Base-by-base conservation (phyloP, 1,140 invertebrate genomes). In the Papilio dardanus region DNA sequence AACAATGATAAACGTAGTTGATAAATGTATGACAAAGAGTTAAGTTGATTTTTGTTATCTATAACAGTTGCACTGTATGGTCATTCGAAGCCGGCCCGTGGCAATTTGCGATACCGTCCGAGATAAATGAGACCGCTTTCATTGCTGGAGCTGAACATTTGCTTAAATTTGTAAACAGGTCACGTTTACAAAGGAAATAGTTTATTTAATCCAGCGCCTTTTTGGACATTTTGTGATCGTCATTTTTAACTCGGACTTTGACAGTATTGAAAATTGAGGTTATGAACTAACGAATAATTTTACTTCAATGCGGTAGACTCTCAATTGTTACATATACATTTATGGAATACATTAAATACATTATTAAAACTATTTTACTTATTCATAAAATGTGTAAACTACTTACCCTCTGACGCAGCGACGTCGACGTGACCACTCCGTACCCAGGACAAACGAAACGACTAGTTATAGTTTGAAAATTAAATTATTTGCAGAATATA, bases 71-170 rank as follows among this genome's bases (percentile, higher is more conserved):
- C 10, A 24, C 24, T 62, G 54, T 62, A 62, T 62, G 54, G 54
- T 62, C 54, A 62, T 62, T 62, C 6, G 54, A 62, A 62, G 54
- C 54, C 24, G 54, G 54, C 54, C 54, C 8, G 54, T 62, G 54
- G 54, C 54, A 62, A 62, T 62, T 62, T 62, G 54, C 54, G 54
- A 62, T 62, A 62, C 54, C 54, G 54, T 10, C 24, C 21, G 21
- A 62, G 54, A 62, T 62, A 62, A 62, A 62, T 62, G 54, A 62
- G 54, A 62, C 24, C 54, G 54, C 54, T 62, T 62, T 62, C 54
- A 62, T 62, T 62, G n/a, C 54, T 62, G 54, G 54, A 62, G 30
- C 54, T 62, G 54, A 62, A 12, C 24, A 62, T 62, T 62, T 62
- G 54, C 54, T 62, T 62, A 28, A 62, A 62, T 62, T 62, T 62